phyloP scores from a whole-genome alignment of 2,113 vertebrate species.

The Sterrhoptilus dennistouni region DNA sequence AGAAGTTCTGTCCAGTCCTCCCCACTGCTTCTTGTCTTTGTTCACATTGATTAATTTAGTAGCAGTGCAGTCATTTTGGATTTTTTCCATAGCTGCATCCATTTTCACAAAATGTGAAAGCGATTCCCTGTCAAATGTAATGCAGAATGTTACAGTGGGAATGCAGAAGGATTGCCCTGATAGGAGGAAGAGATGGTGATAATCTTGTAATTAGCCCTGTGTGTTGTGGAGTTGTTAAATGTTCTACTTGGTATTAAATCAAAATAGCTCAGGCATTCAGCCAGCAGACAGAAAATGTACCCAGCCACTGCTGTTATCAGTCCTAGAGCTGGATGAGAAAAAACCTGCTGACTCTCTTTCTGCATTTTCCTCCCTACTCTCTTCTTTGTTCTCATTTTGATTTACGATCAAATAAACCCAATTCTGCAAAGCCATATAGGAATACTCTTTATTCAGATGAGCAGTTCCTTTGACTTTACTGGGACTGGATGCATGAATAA shows the following conservation, averaged over 20 bases:
- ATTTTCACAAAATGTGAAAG: conserved; percentile 67
- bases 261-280: conserved; percentile 63
- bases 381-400: conserved; percentile 55
- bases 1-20: conserved; percentile 46
- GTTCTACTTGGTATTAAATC: conserved; percentile 63
- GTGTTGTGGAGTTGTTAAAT: conserved; percentile 67
- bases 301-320: conserved; percentile 10
- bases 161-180: conserved; percentile 47
- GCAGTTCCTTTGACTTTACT: conserved; percentile 1
- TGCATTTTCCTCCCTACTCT: conserved; percentile 17
- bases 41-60: conserved; percentile 41
- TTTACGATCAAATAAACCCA: conserved; percentile 39
- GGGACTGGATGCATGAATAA: neutral
- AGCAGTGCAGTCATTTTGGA: conserved; percentile 50
- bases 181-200: conserved; percentile 49
- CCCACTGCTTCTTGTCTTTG: conserved; percentile 42
- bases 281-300: conserved; percentile 48
- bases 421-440: conserved; percentile 13
- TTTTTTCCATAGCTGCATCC: conserved; percentile 64
- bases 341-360: conserved; percentile 27
- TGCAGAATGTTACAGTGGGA: conserved; percentile 42
- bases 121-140: conserved; percentile 61
- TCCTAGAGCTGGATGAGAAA: conserved; percentile 22
- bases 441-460: conserved; percentile 48
- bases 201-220: conserved; percentile 68